Evolutionary conservation across 2,888 invertebrate species (phyloP).

Genomic region (Drosophila prolongata): DNA sequence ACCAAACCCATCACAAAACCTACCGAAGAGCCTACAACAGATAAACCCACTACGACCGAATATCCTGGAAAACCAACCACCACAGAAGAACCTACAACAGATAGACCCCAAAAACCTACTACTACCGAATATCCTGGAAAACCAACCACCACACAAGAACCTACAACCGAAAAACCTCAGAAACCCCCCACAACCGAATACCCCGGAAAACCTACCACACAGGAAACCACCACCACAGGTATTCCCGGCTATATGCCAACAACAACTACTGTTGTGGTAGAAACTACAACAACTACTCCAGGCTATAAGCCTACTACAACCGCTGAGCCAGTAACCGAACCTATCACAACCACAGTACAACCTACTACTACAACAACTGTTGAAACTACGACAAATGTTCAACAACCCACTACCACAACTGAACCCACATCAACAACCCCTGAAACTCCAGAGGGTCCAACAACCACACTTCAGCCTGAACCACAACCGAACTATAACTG

Average conservation of each 20-base stretch:
- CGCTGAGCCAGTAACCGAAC: conserved; percentile 4
- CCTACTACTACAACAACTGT: conserved; percentile 2
- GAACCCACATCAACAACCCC: conserved; percentile 7
- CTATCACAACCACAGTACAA: conserved; percentile 7
- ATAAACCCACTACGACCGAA: not conserved
- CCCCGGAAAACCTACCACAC: conserved; percentile 3
- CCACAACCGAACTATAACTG: conserved; percentile 75
- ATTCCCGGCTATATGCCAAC: conserved; percentile 20
- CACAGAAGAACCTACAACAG: conserved; percentile 13
- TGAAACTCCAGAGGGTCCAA: conserved; percentile 20
- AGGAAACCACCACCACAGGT: conserved; percentile 9
- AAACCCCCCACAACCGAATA: conserved; percentile 14
- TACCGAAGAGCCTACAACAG: conserved; percentile 17
- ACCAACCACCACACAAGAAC: not conserved
- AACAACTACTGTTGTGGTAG: not conserved
- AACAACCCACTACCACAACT: conserved; percentile 6
- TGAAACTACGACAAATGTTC: not conserved
- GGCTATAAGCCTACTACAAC: conserved; percentile 37
- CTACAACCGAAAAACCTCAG: conserved; percentile 32
- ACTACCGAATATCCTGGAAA: not conserved
- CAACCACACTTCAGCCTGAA: conserved; percentile 45
- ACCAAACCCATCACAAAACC: conserved; percentile 37
- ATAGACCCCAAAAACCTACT: not conserved
- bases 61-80: conserved; percentile 11
- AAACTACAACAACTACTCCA: conserved; percentile 37